Base-by-base conservation (phyloP, 2,797 vertebrate species). In the Sebastolobus alascanus region DNA sequence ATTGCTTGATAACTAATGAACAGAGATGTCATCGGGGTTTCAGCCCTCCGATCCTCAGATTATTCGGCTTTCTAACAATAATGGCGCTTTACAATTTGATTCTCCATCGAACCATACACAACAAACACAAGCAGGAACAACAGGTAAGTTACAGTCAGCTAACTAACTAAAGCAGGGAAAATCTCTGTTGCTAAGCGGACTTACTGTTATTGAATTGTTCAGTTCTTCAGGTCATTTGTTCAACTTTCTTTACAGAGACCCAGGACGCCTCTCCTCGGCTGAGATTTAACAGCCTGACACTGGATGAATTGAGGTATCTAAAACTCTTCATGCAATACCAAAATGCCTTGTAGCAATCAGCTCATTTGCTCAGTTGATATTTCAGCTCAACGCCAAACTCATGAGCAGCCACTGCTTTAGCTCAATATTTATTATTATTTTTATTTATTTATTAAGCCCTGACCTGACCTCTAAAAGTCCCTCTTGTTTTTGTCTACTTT, bases 251-350 rank as follows among this genome's bases (percentile, higher is more conserved):
- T 31, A 5, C 38, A 93, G 92, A 63, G 64, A 56, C 12, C 2
- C 6, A 10, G 1, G 81, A 20, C 46, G 22, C 10, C 14, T 38
- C 54, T 54, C n/a, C 35, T 58, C 74, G 11, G 8, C 55, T 79
- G 79, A 83, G 68, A 84, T 90, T 86, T 40, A 84, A 72, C 75
- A 90, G 40, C 58, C 43, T 91, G 73, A 82, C 90, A 4, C 59
- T 94, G 81, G 87, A 91, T 54, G 86, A 93, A n/a, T 40, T 95
- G 29, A 93, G 92, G 94, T 92, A 73, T 10, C 29, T 50, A 22
- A 5, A 52, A 4, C 22, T 63, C 22, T 5, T 52, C 12, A 65
- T 55, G 12, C 4, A 22, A 9, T 31, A 29, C 4, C 6, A 37
- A 59, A 50, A 31, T 58, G 25, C 13, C 31, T 14, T 50, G 5